Base-by-base conservation (phyloP, 2,113 vertebrate genomes). In the Carassius gibelio region DNA sequence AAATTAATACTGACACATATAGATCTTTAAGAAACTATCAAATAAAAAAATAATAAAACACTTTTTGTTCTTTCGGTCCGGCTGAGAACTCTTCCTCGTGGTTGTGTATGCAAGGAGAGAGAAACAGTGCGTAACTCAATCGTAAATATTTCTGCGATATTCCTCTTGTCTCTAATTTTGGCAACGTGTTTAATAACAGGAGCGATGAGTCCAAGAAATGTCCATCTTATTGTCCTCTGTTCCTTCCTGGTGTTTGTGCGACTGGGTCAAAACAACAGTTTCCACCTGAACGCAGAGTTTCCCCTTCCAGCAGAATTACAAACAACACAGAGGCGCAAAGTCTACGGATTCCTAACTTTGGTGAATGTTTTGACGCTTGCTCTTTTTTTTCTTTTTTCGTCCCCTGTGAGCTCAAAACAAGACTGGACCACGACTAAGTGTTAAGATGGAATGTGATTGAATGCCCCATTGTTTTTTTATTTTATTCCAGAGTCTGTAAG, bases 1-100 rank as follows among this genome's bases (percentile, higher is more conserved):
- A 88, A 77, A 89, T 91, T 90, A 94, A 94, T 93, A 94, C 93
- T 95, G 93, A 92, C 92, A 93, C 91, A 92, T 91, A 89, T 83
- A 80, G 90, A 82, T 61, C 78, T 80, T 88, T 80, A 76, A 87
- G 71, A 88, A 90, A 93, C 68, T 87, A 91, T 69, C 8, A 45
- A 83, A 81, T 89, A 71, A 71, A 85, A 85, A 72, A 89, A 64
- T 71, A 85, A 76, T 80, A 78, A 52, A 84, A 79, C 85, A 64
- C 88, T 9, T 61, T 36, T 59, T 59, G 19, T 21, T 81, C n/a
- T 23, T 94, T 93, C 91, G 92, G 93, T 94, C 92, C 92, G 71
- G 90, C 91, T 93, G 87, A 93, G 89, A 91, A 86, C 80, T 89
- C 85, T 87, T 83, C 87, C 88, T 87, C 88, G 82, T 84, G 69